phyloP scores from a whole-genome alignment of 1,140 invertebrate species.

The Rhagoletis pomonella region DNA sequence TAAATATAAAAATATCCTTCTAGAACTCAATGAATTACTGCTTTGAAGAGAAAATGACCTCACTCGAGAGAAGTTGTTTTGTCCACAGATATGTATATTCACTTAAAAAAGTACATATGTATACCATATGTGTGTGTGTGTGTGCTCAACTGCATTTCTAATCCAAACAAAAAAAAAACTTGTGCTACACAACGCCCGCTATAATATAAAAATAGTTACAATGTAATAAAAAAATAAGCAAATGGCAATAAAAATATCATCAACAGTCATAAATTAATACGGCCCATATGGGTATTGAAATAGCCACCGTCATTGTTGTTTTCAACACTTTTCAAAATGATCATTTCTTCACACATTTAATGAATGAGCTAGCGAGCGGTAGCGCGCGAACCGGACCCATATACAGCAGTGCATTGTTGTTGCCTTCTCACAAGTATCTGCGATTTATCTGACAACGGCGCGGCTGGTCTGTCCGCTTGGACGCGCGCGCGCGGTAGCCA shows the following conservation, averaged over 20 bases:
- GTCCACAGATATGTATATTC: too few relatives aligned
- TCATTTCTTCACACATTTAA: not conserved
- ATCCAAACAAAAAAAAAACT: too few relatives aligned
- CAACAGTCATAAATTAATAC: conserved; percentile 1
- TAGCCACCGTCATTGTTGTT: conserved; percentile 5
- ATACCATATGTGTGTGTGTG: not conserved
- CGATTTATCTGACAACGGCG: not conserved
- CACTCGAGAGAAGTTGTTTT: too few relatives aligned
- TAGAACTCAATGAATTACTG: too few relatives aligned
- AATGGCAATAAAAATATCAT: not conserved
- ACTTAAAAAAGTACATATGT: not conserved
- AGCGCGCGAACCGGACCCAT: not conserved
- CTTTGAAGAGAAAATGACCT: too few relatives aligned
- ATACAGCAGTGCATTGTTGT: not conserved
- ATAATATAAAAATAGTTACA: too few relatives aligned
- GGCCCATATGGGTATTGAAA: conserved; percentile 24
- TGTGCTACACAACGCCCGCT: too few relatives aligned
- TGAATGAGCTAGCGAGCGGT: not conserved
- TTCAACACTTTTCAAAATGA: conserved; percentile 42
- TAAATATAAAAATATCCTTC: too few relatives aligned
- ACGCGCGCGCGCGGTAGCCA: conserved; percentile 37
- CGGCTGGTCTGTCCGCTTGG: not conserved
- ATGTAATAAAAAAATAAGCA: too few relatives aligned
- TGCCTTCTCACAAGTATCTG: not conserved
- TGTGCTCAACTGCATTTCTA: not conserved